phyloP scores from a whole-genome alignment of 2,888 invertebrate species.

The Amphimallon solstitiale region DNA sequence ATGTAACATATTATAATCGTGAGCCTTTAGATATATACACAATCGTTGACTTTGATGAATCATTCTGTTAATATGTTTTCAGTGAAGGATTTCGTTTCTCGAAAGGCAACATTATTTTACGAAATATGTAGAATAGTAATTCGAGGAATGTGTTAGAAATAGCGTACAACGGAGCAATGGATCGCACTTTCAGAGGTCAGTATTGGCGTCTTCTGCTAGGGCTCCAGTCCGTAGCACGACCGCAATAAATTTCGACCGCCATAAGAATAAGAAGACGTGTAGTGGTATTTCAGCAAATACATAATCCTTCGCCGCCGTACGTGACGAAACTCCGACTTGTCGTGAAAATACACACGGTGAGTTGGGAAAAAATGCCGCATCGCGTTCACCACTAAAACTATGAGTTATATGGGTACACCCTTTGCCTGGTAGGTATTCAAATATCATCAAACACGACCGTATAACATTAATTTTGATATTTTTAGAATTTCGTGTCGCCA shows the following conservation, averaged over 20 bases:
- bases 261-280: conserved; percentile 45
- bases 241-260: conserved; percentile 45
- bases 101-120: background rate
- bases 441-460: background rate
- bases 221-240: conserved; percentile 40
- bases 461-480: no score
- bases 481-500: no score
- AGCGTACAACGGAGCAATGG: conserved; percentile 4
- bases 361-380: conserved; percentile 35
- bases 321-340: conserved; percentile 48
- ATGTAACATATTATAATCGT: no score
- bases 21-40: no score
- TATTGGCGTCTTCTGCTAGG: conserved; percentile 15
- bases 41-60: no score
- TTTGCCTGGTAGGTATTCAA: background rate
- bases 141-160: conserved; percentile 9
- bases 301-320: conserved; percentile 46
- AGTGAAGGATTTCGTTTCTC: no score
- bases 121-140: conserved; percentile 25
- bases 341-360: conserved; percentile 44
- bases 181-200: conserved; percentile 22
- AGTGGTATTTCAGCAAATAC: conserved; percentile 49
- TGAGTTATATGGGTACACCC: conserved; percentile 3
- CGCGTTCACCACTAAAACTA: conserved; percentile 1
- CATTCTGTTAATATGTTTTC: no score